Base-by-base conservation (phyloP, 2,888 invertebrate species). In the Lobophora halterata region DNA sequence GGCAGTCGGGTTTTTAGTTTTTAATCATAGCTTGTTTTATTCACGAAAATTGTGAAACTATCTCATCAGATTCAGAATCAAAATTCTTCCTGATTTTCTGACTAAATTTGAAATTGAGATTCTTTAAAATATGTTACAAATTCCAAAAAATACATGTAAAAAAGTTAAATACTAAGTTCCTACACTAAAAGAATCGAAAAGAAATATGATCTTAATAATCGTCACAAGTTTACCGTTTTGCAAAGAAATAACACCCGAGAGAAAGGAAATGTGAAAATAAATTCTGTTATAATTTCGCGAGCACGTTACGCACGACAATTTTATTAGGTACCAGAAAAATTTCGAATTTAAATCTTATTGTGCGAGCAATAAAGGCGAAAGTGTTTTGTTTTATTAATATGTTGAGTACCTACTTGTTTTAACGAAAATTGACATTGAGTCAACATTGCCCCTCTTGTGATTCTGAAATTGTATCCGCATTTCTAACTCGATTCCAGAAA, bases 381-480 rank as follows among this genome's bases (percentile, higher is more conserved):
- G 16, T 23, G 9, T 17, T 11, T 10, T 32, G 21, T 34, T 39
- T 34, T 18, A 18, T 24, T 10, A 26, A 23, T 13, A 41, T 38
- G 7, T 29, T 25, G 16, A 17, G n/a, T n/a, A n/a, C n/a, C n/a
- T 42, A 12, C 27, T 24, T 24, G 24, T 37, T 31, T 23, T 36
- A 21, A 46, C 17, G 24, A 9, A 28, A 29, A 41, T 46, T 51
- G 46, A 49, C 49, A 54, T 46, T 53, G 50, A 51, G 46, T 42
- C 40, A 49, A 49, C 49, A 43, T 34, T 33, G 34, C 31, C 32
- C 36, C 25, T 31, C 30, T 54, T 51, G 52, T 50, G 58, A 55
- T 51, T 48, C 51, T 43, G 28, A 57, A 53, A 55, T 50, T 47
- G 52, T 46, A 37, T 45, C 29, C 42, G 34, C 41, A 18, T 45